Evolutionary conservation across 2,797 vertebrate genomes (phyloP).

Genomic region (Lates japonicus): DNA sequence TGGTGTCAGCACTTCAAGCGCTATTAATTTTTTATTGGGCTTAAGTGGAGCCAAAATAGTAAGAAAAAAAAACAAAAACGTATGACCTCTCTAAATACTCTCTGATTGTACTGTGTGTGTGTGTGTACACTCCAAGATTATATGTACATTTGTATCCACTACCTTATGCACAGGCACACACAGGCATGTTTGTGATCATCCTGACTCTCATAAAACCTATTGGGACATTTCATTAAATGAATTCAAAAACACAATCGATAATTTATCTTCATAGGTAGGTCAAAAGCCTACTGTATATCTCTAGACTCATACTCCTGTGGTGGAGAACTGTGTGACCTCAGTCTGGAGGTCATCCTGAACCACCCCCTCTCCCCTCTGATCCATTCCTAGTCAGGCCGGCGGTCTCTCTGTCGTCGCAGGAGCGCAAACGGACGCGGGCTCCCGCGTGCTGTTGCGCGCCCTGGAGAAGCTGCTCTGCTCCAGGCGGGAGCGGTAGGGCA

Average conservation of each 20-base stretch:
- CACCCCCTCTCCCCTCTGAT: constrained; percentile 55
- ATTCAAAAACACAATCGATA: constrained; percentile 20
- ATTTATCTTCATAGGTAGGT: constrained; percentile 5
- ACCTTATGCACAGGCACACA: constrained; percentile 18
- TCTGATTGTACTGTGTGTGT: neutral
- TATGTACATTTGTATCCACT: neutral
- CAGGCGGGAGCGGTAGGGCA: constrained; percentile 85
- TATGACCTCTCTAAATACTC: neutral
- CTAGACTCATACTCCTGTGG: constrained; percentile 86
- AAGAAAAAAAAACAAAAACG: neutral
- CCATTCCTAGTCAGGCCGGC: constrained; percentile 89
- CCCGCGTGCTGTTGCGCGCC: constrained; percentile 84
- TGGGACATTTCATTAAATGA: constrained; percentile 8
- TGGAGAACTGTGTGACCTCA: constrained; percentile 89
- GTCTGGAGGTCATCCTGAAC: constrained; percentile 84
- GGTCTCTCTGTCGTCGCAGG: constrained; percentile 79
- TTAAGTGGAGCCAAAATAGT: constrained; percentile 2
- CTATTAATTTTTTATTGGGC: neutral
- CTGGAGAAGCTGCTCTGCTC: constrained; percentile 91
- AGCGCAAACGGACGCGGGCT: constrained; percentile 88
- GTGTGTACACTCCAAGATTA: neutral
- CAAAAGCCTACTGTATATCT: neutral
- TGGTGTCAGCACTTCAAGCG: neutral
- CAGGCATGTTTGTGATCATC: constrained; percentile 27
- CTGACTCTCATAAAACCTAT: constrained; percentile 12